Conservation (phyloP, 2,888 invertebrate genomes). For the Emmelina monodactyla region DNA sequence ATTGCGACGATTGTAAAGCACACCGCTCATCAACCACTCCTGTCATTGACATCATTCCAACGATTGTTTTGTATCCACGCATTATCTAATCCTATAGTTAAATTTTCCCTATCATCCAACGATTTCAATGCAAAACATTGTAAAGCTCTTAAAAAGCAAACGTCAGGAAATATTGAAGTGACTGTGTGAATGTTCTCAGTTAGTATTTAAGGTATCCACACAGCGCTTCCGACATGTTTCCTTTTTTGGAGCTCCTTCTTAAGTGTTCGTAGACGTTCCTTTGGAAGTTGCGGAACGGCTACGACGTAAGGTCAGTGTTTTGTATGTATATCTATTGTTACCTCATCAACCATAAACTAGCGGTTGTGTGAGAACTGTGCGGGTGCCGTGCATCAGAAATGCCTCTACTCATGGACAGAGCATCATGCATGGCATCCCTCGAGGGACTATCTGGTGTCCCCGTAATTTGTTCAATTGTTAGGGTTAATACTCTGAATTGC, state of each 20-base stretch:
- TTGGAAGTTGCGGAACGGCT: conserved; percentile 60
- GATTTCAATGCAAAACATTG: conserved; percentile 35
- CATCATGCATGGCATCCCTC: conserved; percentile 29
- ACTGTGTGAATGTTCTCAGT: conserved; percentile 41
- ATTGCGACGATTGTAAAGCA: conserved; percentile 25
- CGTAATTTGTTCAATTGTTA: conserved; percentile 63
- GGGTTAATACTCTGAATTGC: conserved; percentile 66
- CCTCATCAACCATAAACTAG: conserved; percentile 35
- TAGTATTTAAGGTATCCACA: conserved; percentile 35
- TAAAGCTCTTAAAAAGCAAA: conserved; percentile 46
- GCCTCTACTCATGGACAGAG: conserved; percentile 11
- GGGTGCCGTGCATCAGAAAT: conserved; percentile 28
- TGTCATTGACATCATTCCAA: not conserved
- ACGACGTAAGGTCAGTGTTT: conserved; percentile 42
- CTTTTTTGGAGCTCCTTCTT: conserved; percentile 34
- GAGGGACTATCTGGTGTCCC: conserved; percentile 44
- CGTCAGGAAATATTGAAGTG: conserved; percentile 29
- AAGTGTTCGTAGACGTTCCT: conserved; percentile 42
- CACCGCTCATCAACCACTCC: conserved; percentile 30
- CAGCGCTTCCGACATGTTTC: conserved; percentile 44
- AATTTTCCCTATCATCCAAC: conserved; percentile 22
- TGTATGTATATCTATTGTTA: conserved; percentile 40
- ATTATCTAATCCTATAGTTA: conserved; percentile 15
- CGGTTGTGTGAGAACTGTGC: conserved; percentile 42
- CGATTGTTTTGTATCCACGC: conserved; percentile 17